phyloP scores from a whole-genome alignment of 2,888 invertebrate species.

The Ichneumoninae sp. region DNA sequence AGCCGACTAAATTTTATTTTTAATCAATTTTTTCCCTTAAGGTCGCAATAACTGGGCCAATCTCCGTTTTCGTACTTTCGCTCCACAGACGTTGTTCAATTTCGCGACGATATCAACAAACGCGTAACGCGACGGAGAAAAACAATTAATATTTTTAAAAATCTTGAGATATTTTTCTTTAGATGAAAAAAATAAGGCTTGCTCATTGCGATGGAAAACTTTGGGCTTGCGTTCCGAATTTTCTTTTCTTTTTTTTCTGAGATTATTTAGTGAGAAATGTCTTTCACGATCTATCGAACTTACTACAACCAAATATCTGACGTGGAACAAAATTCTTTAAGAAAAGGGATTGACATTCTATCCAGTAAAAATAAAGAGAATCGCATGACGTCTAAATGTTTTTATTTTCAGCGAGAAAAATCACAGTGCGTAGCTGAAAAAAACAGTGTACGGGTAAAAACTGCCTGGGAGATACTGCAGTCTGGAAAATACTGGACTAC shows the following conservation, averaged over 20 bases:
- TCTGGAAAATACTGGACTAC: too few relatives aligned
- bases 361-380: background rate
- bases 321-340: background rate
- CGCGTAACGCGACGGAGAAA: background rate
- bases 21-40: background rate
- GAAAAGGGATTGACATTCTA: background rate
- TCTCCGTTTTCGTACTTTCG: constrained; percentile 29
- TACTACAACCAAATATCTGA: too few relatives aligned
- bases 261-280: too few relatives aligned
- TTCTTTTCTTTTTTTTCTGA: too few relatives aligned
- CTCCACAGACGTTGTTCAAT: constrained; percentile 5
- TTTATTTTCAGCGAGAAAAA: background rate
- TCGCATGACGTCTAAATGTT: background rate
- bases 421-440: background rate
- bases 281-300: too few relatives aligned
- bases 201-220: background rate
- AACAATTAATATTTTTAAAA: background rate
- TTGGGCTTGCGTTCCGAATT: too few relatives aligned
- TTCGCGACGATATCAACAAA: background rate
- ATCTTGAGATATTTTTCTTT: too few relatives aligned
- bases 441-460: background rate
- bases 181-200: background rate
- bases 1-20: constrained; percentile 25
- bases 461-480: too few relatives aligned
- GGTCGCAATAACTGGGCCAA: constrained; percentile 29